Conservation (phyloP, 2,113 vertebrate genomes). For the Hippocampus mohnikei region DNA sequence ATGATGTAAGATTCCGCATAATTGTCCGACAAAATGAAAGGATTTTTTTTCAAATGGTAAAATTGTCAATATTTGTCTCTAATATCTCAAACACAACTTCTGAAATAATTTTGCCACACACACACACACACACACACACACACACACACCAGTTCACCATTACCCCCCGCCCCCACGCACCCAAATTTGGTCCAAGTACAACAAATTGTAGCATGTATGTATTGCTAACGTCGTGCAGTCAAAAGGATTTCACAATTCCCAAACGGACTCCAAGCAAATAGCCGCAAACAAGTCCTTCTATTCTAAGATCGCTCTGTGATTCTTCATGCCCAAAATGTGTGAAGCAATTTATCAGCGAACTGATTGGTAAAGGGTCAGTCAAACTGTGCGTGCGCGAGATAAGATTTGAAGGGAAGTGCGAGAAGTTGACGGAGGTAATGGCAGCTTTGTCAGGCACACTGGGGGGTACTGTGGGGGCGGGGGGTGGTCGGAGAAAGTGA, state of each 20-base stretch:
- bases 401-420: conserved; percentile 39
- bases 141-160: no score
- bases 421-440: conserved; percentile 32
- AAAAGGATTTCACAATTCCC: not conserved
- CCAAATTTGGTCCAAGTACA: not conserved
- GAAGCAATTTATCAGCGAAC: conserved; percentile 59
- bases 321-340: conserved; percentile 36
- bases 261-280: not conserved
- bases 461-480: not conserved
- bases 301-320: conserved; percentile 20
- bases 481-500: conserved; percentile 42
- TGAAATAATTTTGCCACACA: no score
- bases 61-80: no score
- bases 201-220: not conserved
- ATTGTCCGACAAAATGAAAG: no score
- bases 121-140: no score
- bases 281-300: not conserved
- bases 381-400: conserved; percentile 41
- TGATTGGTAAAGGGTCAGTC: conserved; percentile 31
- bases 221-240: not conserved
- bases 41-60: no score
- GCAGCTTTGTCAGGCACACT: conserved; percentile 14
- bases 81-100: no score
- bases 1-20: no score
- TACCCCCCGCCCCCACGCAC: no score